Base-by-base conservation (phyloP, 53 echinoderm and acorn worm species). In the Hippasteria phrygiana region DNA sequence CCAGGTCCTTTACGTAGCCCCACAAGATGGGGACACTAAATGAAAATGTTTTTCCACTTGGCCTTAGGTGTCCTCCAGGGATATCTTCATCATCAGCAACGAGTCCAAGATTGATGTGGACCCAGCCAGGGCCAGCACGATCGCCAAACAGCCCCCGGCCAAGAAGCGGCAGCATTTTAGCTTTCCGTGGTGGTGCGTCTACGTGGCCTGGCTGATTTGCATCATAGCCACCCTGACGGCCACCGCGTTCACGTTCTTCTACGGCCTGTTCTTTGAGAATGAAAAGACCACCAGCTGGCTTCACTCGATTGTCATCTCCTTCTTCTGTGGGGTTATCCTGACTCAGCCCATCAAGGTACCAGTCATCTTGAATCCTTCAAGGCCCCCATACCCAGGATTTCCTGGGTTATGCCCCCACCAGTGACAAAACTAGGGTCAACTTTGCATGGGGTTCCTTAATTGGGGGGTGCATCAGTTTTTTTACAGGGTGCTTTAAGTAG, bases 321-420 rank as follows among this genome's bases (percentile, higher is more conserved):
- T 93, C 88, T 82, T 98, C 51, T 93, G 88, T 32, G 99, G 95
- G 0, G 89, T 98, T 33, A 75, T 96, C 40, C 87, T 98, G 65
- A 96, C 99, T 4, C 99, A 98, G 65, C 99, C 99, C 6, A 89
- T 98, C 55, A 98, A 98, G 91, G 99, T 96, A 92, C 20, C n/a
- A 56, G 20, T 4, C 59, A 20, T 56, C 59, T 56, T 56, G 59
- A 20, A 12, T 16, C 59, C 59, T 20, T 16, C 20, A 45, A 45
- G 59, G 48, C 48, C 13, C 13, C 48, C 7, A 48, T 48, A 48
- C 7, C 48, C 48, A 48, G 7, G 48, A 9, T 13, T 9, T 48
- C 13, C 13, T 48, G 7, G 7, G 13, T 48, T 9, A 48, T 9
- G 48, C 13, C 13, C 8, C 13, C 13, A 7, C 48, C 13, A 9